phyloP scores from a whole-genome alignment of 2,888 invertebrate species.

The Amorpha juglandis region DNA sequence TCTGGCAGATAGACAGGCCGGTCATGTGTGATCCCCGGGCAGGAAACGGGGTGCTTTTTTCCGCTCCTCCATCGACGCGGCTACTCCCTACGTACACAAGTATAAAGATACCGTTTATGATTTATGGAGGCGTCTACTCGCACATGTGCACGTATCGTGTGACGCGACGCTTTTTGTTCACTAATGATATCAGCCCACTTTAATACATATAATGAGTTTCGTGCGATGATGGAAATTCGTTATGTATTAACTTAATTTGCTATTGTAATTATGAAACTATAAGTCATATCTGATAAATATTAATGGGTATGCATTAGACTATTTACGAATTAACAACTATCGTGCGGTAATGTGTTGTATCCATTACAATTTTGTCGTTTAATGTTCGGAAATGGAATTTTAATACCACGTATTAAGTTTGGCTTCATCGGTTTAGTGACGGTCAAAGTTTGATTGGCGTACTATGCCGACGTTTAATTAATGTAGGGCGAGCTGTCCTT shows the following conservation, averaged over 20 bases:
- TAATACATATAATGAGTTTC: conserved; percentile 62
- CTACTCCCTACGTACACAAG: conserved; percentile 68
- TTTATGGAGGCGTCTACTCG: conserved; percentile 72
- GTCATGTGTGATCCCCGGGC: conserved; percentile 84
- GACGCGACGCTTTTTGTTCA: conserved; percentile 66
- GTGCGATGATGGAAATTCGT: conserved; percentile 53
- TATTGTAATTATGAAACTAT: conserved; percentile 43
- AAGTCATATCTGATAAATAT: conserved; percentile 30
- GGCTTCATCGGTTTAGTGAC: conserved; percentile 77
- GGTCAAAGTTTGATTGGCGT: conserved; percentile 83
- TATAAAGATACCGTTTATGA: conserved; percentile 79
- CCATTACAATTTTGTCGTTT: conserved; percentile 71
- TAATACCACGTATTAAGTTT: conserved; percentile 81
- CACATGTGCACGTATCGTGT: conserved; percentile 78
- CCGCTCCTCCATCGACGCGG: conserved; percentile 77
- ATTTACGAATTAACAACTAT: conserved; percentile 31
- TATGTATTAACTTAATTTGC: conserved; percentile 45
- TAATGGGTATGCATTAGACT: conserved; percentile 31
- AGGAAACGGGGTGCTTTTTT: conserved; percentile 82
- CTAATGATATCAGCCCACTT: conserved; percentile 64
- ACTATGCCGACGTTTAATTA: conserved; percentile 80
- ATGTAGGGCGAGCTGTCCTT: conserved; percentile 70
- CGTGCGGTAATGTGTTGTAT: conserved; percentile 51
- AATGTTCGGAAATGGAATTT: conserved; percentile 75
- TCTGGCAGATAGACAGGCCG: conserved; percentile 85